Evolutionary conservation across 2,797 vertebrate species (phyloP), one percentile per base, ranked within the genome.

Genomic region (Coranthus polyacanthus): DNA sequence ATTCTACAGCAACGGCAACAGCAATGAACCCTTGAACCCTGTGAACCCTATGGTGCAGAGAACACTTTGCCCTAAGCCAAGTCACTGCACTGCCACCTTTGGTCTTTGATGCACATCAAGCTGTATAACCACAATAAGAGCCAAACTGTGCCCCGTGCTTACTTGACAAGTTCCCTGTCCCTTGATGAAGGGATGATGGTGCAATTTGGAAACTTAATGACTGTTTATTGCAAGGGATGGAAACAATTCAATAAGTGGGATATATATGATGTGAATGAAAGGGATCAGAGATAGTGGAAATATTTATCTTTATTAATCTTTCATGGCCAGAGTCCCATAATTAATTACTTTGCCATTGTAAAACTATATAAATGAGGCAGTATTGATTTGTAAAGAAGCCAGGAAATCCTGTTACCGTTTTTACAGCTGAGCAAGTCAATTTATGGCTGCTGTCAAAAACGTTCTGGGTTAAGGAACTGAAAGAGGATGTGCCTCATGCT

Each of bases 271-370:
- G 64, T 63, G 18, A 59, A 24, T 46, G 46, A 60, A 77, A 70
- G 52, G 22, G 16, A 72, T 58, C n/a, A 51, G 37, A 75, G 57
- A 74, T 51, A 74, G 18, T 1, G 26, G 38, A 68, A 45, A 60
- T 20, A 2, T 2, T 34, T 41, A 51, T 72, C 3, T 70, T 8
- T 26, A 26, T 26, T 26, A 26, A 5, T 32, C 9, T 21, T 15
- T 49, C 45, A 61, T 82, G 82, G 71, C 69, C 49, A 46, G 37
- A 34, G 6, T 79, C 63, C 67, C 85, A 75, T 37, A 61, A 57
- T 50, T 38, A 62, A 84, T 81, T 53, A 78, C 41, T 81, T 87
- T 85, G 63, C 75, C 47, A 61, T 41, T 84, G 66, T 89, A 84
- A 86, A 79, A 60, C 36, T 61, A 79, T 70, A 68, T 55, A 43